Evolutionary conservation across 2,113 vertebrate genomes (phyloP), one percentile per base, ranked within the genome.

Genomic region (Cyphomyrus plagiostoma): DNA sequence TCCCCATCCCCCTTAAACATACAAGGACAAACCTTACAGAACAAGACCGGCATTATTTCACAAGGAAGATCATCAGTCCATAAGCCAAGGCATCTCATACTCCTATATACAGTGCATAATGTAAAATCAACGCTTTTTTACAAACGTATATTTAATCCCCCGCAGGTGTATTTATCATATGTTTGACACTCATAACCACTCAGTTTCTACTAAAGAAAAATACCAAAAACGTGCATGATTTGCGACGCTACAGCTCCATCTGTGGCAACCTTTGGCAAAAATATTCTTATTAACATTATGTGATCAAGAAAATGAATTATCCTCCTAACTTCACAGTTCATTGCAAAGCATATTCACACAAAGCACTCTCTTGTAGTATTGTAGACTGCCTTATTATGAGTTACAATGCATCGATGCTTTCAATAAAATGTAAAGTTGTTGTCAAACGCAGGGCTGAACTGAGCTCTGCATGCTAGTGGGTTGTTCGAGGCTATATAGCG

Each of bases 1-100:
- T 56, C 77, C 88, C 88, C 88, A 89, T 84, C 88, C 88, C 88
- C 77, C 77, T 30, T 35, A 83, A n/a, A 89, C 88, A 58, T 52
- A 77, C 88, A 26, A 80, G 4, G 70, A 84, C 88, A 19, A 56
- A 82, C 80, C 77, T 26, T 58, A 89, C 35, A 48, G 80, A 89
- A 89, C 89, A 89, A 89, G 77, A 45, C 77, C 50, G 23, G 58
- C 52, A 89, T 89, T 89, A 89, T 89, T 53, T 84, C 15, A 89
- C 35, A 83, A 84, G 52, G 80, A 58, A 39, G 35, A 84, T 45
- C 35, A 89, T 48, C 77, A 15, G 52, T 56, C 19, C 89, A 30
- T 35, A 84, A 85, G 13, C 50, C 48, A 53, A 52, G 45, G 26
- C 62, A 45, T 1, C 39, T 11, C 17, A 10, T 4, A 82, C 30